Evolutionary conservation across 1,140 invertebrate genomes (phyloP), one percentile per base, ranked within the genome.

Genomic region (Polypedilum pembai): DNA sequence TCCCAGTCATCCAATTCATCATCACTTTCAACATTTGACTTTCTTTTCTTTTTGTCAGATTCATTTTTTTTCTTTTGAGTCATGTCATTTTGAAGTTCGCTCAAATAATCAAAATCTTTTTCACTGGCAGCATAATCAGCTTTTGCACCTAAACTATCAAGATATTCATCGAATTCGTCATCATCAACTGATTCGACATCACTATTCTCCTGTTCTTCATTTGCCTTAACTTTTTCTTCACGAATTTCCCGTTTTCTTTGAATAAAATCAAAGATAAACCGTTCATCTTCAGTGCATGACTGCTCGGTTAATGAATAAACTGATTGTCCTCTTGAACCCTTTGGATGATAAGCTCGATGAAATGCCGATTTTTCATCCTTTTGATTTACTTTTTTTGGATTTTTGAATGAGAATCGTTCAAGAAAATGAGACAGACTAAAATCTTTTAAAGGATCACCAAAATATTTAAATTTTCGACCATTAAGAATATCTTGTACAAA

Each of bases 391-490:
- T 90, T 90, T 82, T 98, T 98, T 0, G 96, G 95, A 85, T 99
- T 99, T 82, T 96, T 94, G 79, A 95, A 98, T 1, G 95, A 94
- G 82, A 98, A 98, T 75, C 95, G 86, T 80, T 99, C 96, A 10
- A 98, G 83, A 80, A 98, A 99, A 75, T 93, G 85, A 24, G 94
- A 91, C 0, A 94, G 82, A 0, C 91, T 92, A 79, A 98, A 95
- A 83, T 99, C 96, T 79, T 93, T 87, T 0, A 98, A 82, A 0
- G 96, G 96, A 85, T 99, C 94, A 0, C 97, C 96, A 74, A 88
- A 87, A 79, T 98, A 98, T 24, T 88, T 85, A 41, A 98, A 91
- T 10, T 40, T 78, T 83, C 85, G 81, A 87, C 92, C 89, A 77
- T 91, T 83, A 0, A 96, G 78, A n/a, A 98, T 85, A 75, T 89